Conservation (phyloP, 1,140 invertebrate species). For the Chrysomallon squamiferum region DNA sequence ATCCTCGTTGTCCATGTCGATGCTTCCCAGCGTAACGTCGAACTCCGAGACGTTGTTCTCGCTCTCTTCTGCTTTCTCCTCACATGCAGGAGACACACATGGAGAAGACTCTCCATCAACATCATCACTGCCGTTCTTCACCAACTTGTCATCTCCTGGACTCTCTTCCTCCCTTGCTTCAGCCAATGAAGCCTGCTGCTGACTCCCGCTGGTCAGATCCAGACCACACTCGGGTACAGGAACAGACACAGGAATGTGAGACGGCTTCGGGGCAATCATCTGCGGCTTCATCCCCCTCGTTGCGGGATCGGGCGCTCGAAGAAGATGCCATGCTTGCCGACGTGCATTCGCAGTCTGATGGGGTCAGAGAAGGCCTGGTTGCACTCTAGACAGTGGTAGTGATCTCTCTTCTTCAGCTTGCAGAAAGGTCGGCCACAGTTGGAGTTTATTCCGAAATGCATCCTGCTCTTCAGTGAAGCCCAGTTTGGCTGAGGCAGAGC, state of each 20-base stretch:
- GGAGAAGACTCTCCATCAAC: neutral
- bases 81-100: too few relatives aligned
- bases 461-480: conserved; percentile 38
- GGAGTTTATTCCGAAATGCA: conserved; percentile 59
- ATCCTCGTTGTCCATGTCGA: conserved; percentile 6
- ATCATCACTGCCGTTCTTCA: conserved; percentile 19
- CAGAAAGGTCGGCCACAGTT: conserved; percentile 84
- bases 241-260: neutral
- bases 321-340: conserved; percentile 62
- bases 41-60: neutral
- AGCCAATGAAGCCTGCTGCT: neutral
- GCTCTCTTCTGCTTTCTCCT: too few relatives aligned
- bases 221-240: neutral
- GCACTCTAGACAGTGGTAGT: conserved; percentile 87
- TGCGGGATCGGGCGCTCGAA: conserved; percentile 22
- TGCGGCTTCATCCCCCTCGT: neutral
- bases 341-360: conserved; percentile 59
- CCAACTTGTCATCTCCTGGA: conserved; percentile 9
- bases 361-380: conserved; percentile 73
- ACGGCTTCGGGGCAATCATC: neutral
- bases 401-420: conserved; percentile 83
- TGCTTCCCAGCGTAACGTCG: neutral
- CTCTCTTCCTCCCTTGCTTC: conserved; percentile 9
- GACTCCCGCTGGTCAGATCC: conserved; percentile 8
- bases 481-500: conserved; percentile 33